Conservation (phyloP, 2,797 vertebrate genomes). For the Carcharodon carcharias region DNA sequence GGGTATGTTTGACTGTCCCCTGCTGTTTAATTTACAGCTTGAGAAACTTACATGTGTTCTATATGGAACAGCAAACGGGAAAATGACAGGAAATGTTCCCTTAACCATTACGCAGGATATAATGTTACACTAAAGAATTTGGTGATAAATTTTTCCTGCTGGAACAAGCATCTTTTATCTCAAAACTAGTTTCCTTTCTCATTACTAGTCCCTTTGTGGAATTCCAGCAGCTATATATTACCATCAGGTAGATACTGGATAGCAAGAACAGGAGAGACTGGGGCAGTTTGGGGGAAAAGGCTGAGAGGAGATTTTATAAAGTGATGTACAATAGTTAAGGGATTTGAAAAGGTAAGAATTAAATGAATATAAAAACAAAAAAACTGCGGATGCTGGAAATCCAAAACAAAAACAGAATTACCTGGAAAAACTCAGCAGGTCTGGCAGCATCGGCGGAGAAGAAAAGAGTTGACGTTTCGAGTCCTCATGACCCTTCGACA, state of each 20-base stretch:
- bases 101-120: not conserved
- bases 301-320: not conserved
- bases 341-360: not conserved
- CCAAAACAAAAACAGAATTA: too few relatives aligned
- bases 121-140: not conserved
- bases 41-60: not conserved
- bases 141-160: not conserved
- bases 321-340: too few relatives aligned
- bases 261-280: too few relatives aligned
- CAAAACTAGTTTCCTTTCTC: not conserved
- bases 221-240: not conserved
- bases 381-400: too few relatives aligned
- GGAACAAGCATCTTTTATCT: not conserved
- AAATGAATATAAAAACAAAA: too few relatives aligned
- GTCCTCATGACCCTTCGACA: too few relatives aligned
- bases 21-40: not conserved
- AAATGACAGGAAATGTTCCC: not conserved
- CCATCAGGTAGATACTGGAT: too few relatives aligned
- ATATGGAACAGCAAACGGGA: not conserved
- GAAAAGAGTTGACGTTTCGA: too few relatives aligned
- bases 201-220: not conserved
- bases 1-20: not conserved
- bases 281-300: not conserved
- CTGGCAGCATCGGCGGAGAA: too few relatives aligned
- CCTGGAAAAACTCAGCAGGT: too few relatives aligned